Evolutionary conservation across 2,113 vertebrate species (phyloP).

Genomic region (Psilopogon haemacephalus): DNA sequence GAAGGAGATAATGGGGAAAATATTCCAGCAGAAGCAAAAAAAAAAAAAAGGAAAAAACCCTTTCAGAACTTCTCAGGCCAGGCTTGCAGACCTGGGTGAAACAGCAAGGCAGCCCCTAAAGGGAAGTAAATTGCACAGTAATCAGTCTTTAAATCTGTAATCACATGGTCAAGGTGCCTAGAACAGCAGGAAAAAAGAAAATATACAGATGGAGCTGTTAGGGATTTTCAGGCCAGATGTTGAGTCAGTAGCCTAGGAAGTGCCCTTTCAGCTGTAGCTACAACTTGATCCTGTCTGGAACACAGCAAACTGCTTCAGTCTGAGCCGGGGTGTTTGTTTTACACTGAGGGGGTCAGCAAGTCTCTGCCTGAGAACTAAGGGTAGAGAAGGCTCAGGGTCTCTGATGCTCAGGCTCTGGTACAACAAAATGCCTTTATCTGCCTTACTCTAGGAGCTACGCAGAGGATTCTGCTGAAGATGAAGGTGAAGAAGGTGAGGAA

Average conservation of each 20-base stretch:
- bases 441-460: slow-evolving; percentile 84
- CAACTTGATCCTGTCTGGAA: neutral
- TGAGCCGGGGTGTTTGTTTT: neutral
- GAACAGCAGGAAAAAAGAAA: neutral
- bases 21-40: neutral
- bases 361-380: neutral
- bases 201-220: neutral
- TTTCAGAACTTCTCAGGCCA: neutral
- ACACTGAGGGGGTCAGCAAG: neutral
- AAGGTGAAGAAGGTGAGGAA: slow-evolving; percentile 82
- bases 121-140: neutral
- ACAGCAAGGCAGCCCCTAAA: neutral
- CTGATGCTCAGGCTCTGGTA: neutral
- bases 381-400: neutral
- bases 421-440: neutral
- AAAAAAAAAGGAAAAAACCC: too few species aligned
- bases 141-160: neutral
- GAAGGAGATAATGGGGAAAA: neutral
- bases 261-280: neutral
- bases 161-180: fast-evolving
- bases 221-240: neutral
- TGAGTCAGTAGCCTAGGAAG: neutral
- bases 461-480: slow-evolving; percentile 87
- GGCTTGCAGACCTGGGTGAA: neutral
- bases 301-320: neutral